phyloP scores from a whole-genome alignment of 2,113 vertebrate genomes.

The Trogon melanurus region DNA sequence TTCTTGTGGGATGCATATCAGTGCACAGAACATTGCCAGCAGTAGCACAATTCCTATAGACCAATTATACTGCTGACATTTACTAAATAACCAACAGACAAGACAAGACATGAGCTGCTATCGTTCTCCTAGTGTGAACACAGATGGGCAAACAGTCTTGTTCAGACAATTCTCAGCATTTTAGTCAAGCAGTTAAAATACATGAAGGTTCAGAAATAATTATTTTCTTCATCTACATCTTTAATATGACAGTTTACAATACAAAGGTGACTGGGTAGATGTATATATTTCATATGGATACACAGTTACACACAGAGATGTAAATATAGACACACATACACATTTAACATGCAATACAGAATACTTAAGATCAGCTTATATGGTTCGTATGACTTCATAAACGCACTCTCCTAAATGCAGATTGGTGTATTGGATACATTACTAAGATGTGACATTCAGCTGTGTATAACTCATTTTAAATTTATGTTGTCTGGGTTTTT shows the following conservation, averaged over 20 bases:
- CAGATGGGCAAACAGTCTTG: conserved; percentile 40
- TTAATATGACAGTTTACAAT: not conserved
- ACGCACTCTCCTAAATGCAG: not conserved
- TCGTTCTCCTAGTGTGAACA: not conserved
- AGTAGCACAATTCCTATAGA: not conserved
- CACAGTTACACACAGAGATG: not conserved
- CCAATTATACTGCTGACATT: conserved; percentile 49
- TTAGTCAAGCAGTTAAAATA: conserved; percentile 12
- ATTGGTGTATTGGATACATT: not conserved
- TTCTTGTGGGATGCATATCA: not conserved
- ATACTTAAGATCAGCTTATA: not conserved
- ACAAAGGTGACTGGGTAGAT: not conserved
- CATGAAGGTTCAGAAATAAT: not conserved
- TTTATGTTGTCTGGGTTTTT: not conserved
- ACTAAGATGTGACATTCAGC: not conserved
- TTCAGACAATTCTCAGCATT: conserved; percentile 6
- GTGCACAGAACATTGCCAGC: not conserved
- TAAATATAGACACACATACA: not conserved
- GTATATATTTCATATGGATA: not conserved
- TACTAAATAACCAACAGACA: conserved; percentile 38
- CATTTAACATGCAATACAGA: not conserved
- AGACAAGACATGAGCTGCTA: conserved; percentile 1
- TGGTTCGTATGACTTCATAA: not conserved
- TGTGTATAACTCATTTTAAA: not conserved
- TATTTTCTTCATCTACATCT: not conserved